Evolutionary conservation across 2,888 invertebrate genomes (phyloP), one percentile per base, ranked within the genome.

Genomic region (Zaprionus lineosus): DNA sequence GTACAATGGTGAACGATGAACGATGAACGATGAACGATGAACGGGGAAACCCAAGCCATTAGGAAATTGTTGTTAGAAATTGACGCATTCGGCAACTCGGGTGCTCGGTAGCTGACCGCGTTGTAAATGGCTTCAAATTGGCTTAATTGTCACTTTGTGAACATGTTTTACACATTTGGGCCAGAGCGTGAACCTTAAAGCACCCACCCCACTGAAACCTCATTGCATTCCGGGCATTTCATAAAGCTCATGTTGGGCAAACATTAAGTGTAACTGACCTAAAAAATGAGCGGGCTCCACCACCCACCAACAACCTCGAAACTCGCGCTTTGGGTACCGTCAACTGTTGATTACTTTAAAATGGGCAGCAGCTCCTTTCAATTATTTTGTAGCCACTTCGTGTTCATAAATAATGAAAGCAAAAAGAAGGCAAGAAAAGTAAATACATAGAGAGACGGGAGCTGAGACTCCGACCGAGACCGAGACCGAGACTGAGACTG

Each of bases 121-220:
- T 50, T 50, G 64, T 69, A 74, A 82, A 78, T 82, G 78, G 67
- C 82, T 60, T 68, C 53, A 78, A 79, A 79, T 79, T 79, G 78
- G 73, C 75, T 75, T 79, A 79, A 78, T 79, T 79, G 78, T 79
- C 78, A 79, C 75, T 82, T 78, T 77, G 78, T 64, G 75, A 72
- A 65, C 78, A 78, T 74, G 78, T 65, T 78, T 74, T 69, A 72
- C 64, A 69, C 75, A 77, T 66, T 76, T 73, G 63, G 77, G 71
- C 74, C 67, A 31, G 26, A 7, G 6, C 0, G 1, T 8, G 7
- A 1, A 39, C 4, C 11, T 16, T 14, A n/a, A 53, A 12, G 26
- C 15, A 24, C 11, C 15, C 9, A 1, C 19, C n/a, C 8, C 24
- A 9, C 16, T 14, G 9, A 11, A 21, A n/a, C n/a, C n/a, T 16